Conservation (phyloP, 1,140 invertebrate genomes). For the Drosophila murphyi region DNA sequence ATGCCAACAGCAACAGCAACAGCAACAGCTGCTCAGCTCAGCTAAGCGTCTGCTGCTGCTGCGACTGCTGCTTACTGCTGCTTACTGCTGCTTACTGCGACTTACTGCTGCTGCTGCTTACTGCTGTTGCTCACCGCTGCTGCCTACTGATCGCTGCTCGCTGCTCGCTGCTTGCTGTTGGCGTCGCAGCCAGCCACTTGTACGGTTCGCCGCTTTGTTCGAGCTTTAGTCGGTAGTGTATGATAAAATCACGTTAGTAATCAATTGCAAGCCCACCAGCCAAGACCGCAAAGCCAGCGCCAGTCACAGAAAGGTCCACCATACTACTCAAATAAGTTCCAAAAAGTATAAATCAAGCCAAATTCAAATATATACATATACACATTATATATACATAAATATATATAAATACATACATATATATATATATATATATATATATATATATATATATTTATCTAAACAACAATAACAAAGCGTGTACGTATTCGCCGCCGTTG, state of each 20-base stretch:
- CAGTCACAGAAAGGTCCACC: constrained; percentile 50
- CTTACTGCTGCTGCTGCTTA: background rate
- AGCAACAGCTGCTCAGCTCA: constrained; percentile 13
- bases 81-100: constrained; percentile 15
- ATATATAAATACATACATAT: background rate
- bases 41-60: constrained; percentile 2
- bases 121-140: background rate
- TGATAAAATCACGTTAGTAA: constrained; percentile 85
- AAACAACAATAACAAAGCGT: constrained; percentile 37
- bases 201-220: constrained; percentile 70
- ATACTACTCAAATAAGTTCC: constrained; percentile 12
- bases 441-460: constrained; percentile 3
- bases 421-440: background rate
- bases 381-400: background rate
- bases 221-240: constrained; percentile 84
- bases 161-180: constrained; percentile 22
- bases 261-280: constrained; percentile 84
- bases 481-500: constrained; percentile 33
- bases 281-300: constrained; percentile 72
- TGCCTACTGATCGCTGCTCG: constrained; percentile 9
- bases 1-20: constrained; percentile 20
- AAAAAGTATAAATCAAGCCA: constrained; percentile 21
- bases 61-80: constrained; percentile 13
- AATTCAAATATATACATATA: constrained; percentile 1
- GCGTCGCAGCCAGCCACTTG: constrained; percentile 50